phyloP scores from a whole-genome alignment of 2,888 invertebrate species.

The Helleia helle region DNA sequence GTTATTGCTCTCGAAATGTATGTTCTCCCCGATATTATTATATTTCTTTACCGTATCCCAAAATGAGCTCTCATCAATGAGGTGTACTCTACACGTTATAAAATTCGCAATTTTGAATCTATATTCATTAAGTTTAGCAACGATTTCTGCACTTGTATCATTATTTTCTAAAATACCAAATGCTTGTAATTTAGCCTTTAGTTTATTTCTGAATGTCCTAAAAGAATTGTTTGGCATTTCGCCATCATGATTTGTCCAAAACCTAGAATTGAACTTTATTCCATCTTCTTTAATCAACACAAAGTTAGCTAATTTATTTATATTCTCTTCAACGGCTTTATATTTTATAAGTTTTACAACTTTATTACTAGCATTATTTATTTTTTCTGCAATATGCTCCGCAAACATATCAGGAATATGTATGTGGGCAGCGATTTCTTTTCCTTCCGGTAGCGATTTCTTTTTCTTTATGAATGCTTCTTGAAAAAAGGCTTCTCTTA shows the following conservation, averaged over 20 bases:
- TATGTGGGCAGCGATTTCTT: no score
- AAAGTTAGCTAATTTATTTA: neutral
- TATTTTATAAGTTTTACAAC: neutral
- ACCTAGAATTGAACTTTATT: conserved; percentile 1
- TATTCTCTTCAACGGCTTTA: neutral
- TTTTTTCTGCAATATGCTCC: neutral
- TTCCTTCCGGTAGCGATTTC: neutral
- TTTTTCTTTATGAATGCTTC: neutral
- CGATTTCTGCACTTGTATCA: neutral
- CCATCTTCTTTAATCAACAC: conserved; percentile 1
- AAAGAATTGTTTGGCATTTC: neutral
- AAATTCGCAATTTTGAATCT: conserved; percentile 3
- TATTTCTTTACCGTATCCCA: neutral
- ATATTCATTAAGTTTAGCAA: neutral
- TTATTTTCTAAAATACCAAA: neutral
- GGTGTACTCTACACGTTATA: neutral
- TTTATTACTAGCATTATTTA: neutral
- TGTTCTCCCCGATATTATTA: neutral
- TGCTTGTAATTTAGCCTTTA: neutral
- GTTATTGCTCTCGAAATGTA: neutral
- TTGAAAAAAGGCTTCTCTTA: neutral
- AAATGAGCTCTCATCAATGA: neutral
- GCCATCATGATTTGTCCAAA: neutral
- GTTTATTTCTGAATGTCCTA: neutral
- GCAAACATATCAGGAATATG: neutral